Base-by-base conservation (phyloP, 37 sponge, comb jelly and placozoan genomes). In the Cliona cf. orientalis region DNA sequence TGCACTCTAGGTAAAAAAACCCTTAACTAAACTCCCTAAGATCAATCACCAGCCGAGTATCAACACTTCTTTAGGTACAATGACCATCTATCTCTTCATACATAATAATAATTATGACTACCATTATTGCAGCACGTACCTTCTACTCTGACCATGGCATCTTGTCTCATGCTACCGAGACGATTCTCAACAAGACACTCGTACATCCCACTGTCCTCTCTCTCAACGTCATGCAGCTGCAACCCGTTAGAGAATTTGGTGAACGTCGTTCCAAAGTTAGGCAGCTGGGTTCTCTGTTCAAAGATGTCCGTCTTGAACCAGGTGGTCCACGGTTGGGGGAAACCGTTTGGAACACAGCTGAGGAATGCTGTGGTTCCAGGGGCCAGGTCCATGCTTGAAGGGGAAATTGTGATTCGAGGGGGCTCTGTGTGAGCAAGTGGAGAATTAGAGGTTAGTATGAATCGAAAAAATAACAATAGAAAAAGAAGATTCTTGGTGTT, bases 251-350 rank as follows among this genome's bases (percentile, higher is more conserved):
- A 71, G 21, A 42, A 45, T 40, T 46, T 46, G 5, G 43, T 60
- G 72, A 44, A 71, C 46, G 72, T 60, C 21, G 37, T 21, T 0
- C 82, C 82, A 33, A 82, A 44, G 1, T 45, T n/a, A 2, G 62
- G 35, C 5, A 82, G 62, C 46, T 62, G 49, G 21, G 61, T 49
- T 38, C 35, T 21, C 39, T 22, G 35, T 2, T 42, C 75, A 11
- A 68, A 41, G 31, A 85, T 56, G 19, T 72, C 63, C 0, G 75
- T 79, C 42, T 58, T 83, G 69, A 34, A 72, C 90, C 90, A 90
- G 14, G 36, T 66, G 17, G 41, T 21, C 12, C 45, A 22, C 2
- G 90, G 90, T 5, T 6, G 26, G 3, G 90, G 90, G 4, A 58
- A 21, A 1, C 90, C 90, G 38, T 59, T 80, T n/a, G 59, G 45